Percentiles rank a stretch among this genome's conserved stretches.
Conservation (phyloP, 92 coral and sea anemone genomes). For the Phenganax stokvisi region DNA sequence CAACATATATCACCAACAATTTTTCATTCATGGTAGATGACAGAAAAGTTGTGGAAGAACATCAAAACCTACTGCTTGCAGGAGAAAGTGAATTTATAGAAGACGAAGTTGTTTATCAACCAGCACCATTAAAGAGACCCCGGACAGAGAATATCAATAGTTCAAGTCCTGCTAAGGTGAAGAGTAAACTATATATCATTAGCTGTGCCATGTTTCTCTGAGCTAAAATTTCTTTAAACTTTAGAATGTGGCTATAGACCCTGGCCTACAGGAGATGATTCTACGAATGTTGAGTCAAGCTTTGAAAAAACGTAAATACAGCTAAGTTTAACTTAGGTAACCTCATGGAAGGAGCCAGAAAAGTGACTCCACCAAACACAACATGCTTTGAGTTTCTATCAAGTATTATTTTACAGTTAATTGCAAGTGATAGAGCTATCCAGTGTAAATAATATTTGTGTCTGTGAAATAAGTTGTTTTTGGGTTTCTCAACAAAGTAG, state of each 20-base stretch:
- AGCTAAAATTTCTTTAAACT: slow-evolving; percentile 1
- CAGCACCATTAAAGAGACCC: background rate
- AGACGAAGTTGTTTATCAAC: background rate
- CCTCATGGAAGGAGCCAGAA: too few relatives aligned
- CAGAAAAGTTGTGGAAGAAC: slow-evolving; percentile 8
- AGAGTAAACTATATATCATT: background rate
- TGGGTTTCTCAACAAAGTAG: background rate
- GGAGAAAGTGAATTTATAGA: background rate
- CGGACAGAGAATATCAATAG: background rate
- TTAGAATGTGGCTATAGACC: background rate
- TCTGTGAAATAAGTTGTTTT: background rate
- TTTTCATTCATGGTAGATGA: background rate
- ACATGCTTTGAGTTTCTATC: too few relatives aligned
- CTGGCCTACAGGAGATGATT: too few relatives aligned
- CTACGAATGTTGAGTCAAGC: background rate
- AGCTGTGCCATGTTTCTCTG: background rate
- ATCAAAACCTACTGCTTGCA: slow-evolving; percentile 21
- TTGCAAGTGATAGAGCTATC: too few relatives aligned
- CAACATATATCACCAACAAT: background rate
- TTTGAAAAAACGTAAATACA: slow-evolving; percentile 13
- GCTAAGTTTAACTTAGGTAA: background rate
- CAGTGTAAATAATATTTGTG: too few relatives aligned
- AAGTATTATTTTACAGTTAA: too few relatives aligned
- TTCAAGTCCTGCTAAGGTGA: background rate
- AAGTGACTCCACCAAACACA: too few relatives aligned